Conservation (phyloP, 2,113 vertebrate genomes). For the Bagarius yarrelli region DNA sequence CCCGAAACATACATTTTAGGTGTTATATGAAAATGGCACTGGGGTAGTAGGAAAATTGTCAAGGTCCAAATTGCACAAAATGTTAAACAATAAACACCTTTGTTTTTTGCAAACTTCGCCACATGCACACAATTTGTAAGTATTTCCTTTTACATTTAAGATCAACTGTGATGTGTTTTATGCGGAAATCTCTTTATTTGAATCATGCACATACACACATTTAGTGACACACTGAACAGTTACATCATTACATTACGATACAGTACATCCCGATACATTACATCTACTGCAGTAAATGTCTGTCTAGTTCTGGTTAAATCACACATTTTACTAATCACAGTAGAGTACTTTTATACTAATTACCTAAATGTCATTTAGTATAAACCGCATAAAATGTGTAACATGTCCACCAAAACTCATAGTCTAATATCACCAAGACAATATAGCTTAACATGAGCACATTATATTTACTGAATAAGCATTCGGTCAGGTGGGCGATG, state of each 20-base stretch:
- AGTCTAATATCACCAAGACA: neutral
- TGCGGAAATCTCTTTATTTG: too few relatives aligned
- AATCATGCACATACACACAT: too few relatives aligned
- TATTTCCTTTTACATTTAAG: neutral
- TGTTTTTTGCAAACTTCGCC: neutral
- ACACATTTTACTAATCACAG: neutral
- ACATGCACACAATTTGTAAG: neutral
- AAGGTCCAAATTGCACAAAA: neutral
- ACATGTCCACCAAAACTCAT: neutral
- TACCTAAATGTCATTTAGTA: neutral
- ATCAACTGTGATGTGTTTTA: neutral
- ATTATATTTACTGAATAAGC: neutral
- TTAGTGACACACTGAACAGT: neutral
- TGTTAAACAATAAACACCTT: neutral
- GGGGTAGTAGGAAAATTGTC: neutral
- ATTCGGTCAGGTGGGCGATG: neutral
- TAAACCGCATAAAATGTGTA: neutral
- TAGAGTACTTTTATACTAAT: neutral
- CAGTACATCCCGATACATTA: neutral
- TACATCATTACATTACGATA: too few relatives aligned
- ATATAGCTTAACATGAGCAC: neutral
- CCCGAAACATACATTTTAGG: neutral
- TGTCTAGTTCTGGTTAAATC: neutral
- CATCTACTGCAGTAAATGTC: neutral
- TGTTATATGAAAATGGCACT: neutral